Evolutionary conservation across 2,797 vertebrate species (phyloP), one percentile per base, ranked within the genome.

Genomic region (Holocentrus rufus): DNA sequence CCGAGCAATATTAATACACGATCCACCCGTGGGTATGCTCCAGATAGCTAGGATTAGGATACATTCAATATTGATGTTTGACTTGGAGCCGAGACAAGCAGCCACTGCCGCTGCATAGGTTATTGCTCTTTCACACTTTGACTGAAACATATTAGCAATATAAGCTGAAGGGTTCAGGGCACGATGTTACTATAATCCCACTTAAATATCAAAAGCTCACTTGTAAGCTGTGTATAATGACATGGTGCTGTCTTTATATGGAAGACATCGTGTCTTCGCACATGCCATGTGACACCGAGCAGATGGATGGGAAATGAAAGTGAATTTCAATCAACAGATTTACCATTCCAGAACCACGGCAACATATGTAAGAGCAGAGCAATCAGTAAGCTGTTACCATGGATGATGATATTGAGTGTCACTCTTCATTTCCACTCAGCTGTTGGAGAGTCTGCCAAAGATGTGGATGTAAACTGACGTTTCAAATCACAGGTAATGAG

Each of bases 21-120:
- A 75, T 82, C 36, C 11, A 61, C 27, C 65, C 62, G 25, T 30
- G 39, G 65, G 69, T 73, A 9, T 1, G 17, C 31, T 69, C 53
- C 65, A 79, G 46, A 77, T 54, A 49, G 46, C 20, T 42, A 65
- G 58, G 72, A 82, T 80, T 76, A 80, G 69, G 53, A 74, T 18
- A 60, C 60, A 70, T 79, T 79, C 42, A 77, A 73, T 77, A 77
- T 79, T 79, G 70, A 84, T 81, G 66, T 69, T 55, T 63, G 2
- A 52, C 52, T 15, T 27, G 44, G 22, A 27, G 20, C n/a, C 5
- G 17, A 49, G 62, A 57, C 59, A 42, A 80, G 63, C 2, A 66
- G 54, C 49, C 25, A 47, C 13, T 22, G 27, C 65, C 66, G 60
- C 30, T 65, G n/a, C 39, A 69, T 58, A 69, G 27, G 71, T 75